These are phyloP conservation scores for Ambastaia sidthimunki DNA, from an alignment of 2,797 vertebrate genomes.

Conservation along the genomic window DNA sequence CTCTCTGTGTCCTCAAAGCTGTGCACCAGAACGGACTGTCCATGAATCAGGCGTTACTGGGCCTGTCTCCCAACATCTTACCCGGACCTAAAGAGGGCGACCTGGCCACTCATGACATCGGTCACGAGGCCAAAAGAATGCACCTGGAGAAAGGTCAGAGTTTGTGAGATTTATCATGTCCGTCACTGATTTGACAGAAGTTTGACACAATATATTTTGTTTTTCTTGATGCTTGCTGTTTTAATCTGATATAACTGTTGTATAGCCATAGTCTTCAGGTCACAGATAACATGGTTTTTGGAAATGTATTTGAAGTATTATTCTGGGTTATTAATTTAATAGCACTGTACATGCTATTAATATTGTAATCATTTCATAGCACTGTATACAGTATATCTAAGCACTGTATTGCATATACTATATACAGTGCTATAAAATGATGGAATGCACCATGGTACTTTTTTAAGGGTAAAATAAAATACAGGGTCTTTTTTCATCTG, in stretches of 20 bases:
- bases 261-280: no score
- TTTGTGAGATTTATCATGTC: background rate
- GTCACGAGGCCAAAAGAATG: slow-evolving; percentile 93
- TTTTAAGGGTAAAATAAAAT: no score
- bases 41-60: slow-evolving; percentile 96
- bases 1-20: slow-evolving; percentile 74
- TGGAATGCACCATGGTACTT: no score
- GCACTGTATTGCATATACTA: background rate
- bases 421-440: no score
- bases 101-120: slow-evolving; percentile 93
- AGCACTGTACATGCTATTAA: background rate
- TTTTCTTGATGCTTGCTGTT: background rate
- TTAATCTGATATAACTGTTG: no score
- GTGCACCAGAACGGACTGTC: slow-evolving; percentile 96
- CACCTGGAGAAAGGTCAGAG: slow-evolving; percentile 94
- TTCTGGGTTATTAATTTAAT: background rate
- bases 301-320: background rate
- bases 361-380: background rate
- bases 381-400: background rate
- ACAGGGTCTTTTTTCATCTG: background rate
- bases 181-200: background rate
- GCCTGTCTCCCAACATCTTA: slow-evolving; percentile 92
- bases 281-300: background rate
- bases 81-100: slow-evolving; percentile 98
- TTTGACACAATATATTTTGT: background rate